phyloP scores from a whole-genome alignment of 1,140 invertebrate genomes.

The Lordiphosa clarofinis region DNA sequence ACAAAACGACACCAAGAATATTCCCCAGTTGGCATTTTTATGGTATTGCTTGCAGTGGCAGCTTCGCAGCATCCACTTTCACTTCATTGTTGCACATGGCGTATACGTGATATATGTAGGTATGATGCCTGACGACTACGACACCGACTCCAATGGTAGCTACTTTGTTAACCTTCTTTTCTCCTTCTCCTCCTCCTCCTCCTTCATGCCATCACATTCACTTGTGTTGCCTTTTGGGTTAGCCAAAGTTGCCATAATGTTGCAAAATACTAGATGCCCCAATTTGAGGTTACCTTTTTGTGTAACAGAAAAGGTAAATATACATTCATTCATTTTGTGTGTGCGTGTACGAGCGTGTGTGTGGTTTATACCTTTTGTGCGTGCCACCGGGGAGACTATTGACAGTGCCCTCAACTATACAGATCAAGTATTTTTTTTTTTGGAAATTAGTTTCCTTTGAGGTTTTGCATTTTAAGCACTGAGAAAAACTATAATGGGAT shows the following conservation, averaged over 20 bases:
- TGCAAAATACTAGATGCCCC: conserved; percentile 52
- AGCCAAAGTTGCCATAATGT: conserved; percentile 56
- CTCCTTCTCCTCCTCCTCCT: not conserved
- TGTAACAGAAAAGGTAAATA: conserved; percentile 61
- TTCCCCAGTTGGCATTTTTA: conserved; percentile 47
- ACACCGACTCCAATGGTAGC: conserved; percentile 31
- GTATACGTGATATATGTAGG: conserved; percentile 60
- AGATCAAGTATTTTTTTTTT: conserved; percentile 12
- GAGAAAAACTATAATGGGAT: not conserved
- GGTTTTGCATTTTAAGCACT: conserved; percentile 11
- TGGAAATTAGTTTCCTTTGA: conserved; percentile 22
- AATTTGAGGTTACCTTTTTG: conserved; percentile 50
- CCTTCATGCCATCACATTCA: not conserved
- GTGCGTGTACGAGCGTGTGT: conserved; percentile 8
- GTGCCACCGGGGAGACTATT: conserved; percentile 35
- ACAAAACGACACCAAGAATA: conserved; percentile 31
- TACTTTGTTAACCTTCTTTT: conserved; percentile 50
- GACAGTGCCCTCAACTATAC: conserved; percentile 4
- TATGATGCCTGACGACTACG: not conserved
- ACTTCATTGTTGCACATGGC: conserved; percentile 66
- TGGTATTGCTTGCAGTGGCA: conserved; percentile 36
- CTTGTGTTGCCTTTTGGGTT: conserved; percentile 43
- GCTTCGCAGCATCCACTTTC: conserved; percentile 33
- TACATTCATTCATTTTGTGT: conserved; percentile 46
- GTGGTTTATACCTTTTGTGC: conserved; percentile 62